phyloP scores from a whole-genome alignment of 2,113 vertebrate genomes.

The Lepus timidus region DNA sequence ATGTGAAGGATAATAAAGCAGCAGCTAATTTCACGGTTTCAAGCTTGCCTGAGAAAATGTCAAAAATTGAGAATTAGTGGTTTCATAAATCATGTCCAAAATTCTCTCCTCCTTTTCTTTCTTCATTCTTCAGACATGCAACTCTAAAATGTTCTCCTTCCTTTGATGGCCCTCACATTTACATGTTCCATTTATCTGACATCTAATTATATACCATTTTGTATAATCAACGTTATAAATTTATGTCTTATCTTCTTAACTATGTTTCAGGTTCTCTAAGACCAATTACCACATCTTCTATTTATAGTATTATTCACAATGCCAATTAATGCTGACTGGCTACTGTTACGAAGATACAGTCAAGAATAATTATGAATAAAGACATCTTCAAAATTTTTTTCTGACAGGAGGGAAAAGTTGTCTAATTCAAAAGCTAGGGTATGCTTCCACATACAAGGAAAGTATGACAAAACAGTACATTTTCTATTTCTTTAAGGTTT shows the following conservation, averaged over 20 bases:
- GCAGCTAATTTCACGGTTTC: conserved; percentile 31
- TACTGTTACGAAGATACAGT: background rate
- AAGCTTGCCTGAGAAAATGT: conserved; percentile 38
- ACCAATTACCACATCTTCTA: background rate
- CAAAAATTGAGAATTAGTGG: background rate
- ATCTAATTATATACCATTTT: background rate
- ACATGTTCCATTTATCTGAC: conserved; percentile 2
- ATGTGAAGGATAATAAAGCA: background rate
- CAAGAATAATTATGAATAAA: conserved; percentile 36
- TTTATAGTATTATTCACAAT: conserved; percentile 32
- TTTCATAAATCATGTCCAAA: conserved; percentile 39
- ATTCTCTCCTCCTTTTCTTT: background rate
- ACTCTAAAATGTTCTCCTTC: conserved; percentile 47
- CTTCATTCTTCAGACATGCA: conserved; percentile 23
- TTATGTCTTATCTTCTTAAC: background rate
- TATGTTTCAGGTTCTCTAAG: conserved; percentile 13
- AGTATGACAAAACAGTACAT: conserved; percentile 23
- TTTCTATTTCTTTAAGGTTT: conserved; percentile 27
- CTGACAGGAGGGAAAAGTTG: conserved; percentile 9
- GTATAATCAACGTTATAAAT: conserved; percentile 9
- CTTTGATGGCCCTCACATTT: conserved; percentile 29
- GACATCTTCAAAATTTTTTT: conserved; percentile 25
- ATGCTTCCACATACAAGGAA: conserved; percentile 11
- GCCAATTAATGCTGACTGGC: background rate
- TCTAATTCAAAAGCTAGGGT: background rate